Conservation (phyloP, 2,888 invertebrate genomes). For the Lumbricus terrestris region DNA sequence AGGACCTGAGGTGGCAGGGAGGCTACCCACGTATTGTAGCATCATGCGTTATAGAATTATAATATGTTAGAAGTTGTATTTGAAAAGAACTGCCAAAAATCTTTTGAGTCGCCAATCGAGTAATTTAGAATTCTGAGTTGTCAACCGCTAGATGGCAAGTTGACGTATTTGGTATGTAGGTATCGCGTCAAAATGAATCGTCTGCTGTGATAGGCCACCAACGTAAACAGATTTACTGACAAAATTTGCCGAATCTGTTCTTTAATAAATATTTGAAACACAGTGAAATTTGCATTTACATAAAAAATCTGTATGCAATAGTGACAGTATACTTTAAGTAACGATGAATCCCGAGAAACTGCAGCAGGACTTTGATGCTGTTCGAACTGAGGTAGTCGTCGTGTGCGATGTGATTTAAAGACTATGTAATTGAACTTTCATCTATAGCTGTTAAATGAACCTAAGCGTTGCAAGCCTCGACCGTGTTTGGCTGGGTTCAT, state of each 20-base stretch:
- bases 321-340: background rate
- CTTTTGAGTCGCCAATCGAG: background rate
- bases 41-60: background rate
- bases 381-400: conserved; percentile 25
- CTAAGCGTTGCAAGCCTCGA: background rate
- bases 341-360: conserved; percentile 21
- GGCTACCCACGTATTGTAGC: no score
- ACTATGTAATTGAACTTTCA: background rate
- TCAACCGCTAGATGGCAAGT: background rate
- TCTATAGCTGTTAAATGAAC: background rate
- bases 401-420: background rate
- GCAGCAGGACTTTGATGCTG: conserved; percentile 25
- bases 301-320: background rate
- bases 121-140: background rate
- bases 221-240: background rate
- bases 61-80: background rate
- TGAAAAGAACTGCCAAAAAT: background rate
- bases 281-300: background rate
- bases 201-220: background rate
- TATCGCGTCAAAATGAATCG: background rate
- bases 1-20: no score
- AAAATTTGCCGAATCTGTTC: background rate
- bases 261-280: background rate
- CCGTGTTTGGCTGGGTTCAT: background rate
- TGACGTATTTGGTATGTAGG: background rate